A percentile compares a stretch with the other conserved stretches of the same genome.
These are phyloP conservation scores for Pan paniscus DNA, from an alignment of 2,113 vertebrate genomes.

Conservation along the genomic window DNA sequence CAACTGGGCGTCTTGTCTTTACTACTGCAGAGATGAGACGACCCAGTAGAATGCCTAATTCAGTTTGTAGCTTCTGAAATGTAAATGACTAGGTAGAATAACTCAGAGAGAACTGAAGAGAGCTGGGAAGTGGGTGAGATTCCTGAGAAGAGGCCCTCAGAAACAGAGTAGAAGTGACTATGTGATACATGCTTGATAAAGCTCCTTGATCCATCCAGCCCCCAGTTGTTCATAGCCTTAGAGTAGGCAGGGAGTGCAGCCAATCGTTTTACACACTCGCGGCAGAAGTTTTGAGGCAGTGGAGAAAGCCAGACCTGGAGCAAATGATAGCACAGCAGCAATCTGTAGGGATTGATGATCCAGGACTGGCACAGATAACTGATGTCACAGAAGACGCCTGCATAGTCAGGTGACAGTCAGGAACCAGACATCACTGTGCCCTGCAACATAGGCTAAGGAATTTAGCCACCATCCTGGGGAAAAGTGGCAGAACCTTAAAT, in stretches of 20 bases:
- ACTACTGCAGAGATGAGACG: not conserved
- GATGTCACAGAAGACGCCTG: not conserved
- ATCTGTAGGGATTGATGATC: not conserved
- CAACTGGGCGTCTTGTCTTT: not conserved
- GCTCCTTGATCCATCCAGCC: accelerated
- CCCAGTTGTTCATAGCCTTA: not conserved
- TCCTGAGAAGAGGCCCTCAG: not conserved
- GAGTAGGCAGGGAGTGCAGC: not conserved
- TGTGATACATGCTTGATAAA: not conserved
- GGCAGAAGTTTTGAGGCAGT: not conserved
- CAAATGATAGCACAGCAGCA: not conserved
- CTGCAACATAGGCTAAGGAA: not conserved
- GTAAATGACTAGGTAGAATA: not conserved
- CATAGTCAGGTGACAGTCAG: not conserved
- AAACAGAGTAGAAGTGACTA: not conserved
- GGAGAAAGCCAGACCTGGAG: not conserved
- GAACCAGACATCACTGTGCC: not conserved
- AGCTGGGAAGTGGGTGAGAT: not conserved
- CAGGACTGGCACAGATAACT: not conserved
- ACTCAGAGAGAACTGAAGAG: not conserved
- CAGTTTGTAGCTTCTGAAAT: not conserved
- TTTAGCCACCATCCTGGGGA: not conserved
- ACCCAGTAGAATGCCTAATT: not conserved
- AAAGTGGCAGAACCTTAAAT: not conserved
- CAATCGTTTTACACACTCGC: not conserved